Conservation (phyloP, 2,113 vertebrate species). For the Antigone vipio region DNA sequence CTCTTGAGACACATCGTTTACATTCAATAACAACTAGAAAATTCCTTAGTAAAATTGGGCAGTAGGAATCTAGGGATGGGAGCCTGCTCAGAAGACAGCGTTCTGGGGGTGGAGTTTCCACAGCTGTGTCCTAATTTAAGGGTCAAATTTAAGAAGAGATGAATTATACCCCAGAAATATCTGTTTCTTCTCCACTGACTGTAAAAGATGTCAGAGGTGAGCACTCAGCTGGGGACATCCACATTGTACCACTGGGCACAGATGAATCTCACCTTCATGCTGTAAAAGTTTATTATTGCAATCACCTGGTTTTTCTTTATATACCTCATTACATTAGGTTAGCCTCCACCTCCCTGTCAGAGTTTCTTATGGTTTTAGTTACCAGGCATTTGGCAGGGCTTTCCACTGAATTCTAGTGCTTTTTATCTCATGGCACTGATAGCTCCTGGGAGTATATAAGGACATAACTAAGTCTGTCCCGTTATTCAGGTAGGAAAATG, state of each 20-base stretch:
- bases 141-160: background rate
- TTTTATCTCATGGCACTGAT: background rate
- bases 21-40: background rate
- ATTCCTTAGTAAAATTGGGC: background rate
- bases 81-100: background rate
- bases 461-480: background rate
- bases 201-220: background rate
- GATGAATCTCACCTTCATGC: background rate
- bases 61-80: background rate
- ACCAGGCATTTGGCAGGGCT: background rate
- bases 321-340: background rate
- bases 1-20: slow-evolving; percentile 3
- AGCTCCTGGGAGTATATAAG: background rate
- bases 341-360: background rate
- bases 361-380: background rate
- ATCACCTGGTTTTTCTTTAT: background rate
- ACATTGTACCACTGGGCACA: background rate
- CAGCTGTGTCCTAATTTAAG: background rate
- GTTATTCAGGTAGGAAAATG: background rate
- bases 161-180: background rate
- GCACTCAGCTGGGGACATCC: background rate
- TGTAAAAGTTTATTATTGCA: background rate
- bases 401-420: background rate
- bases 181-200: background rate
- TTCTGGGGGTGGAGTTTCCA: background rate